Conservation (phyloP, 2,888 invertebrate genomes). For the Lymantria dispar region DNA sequence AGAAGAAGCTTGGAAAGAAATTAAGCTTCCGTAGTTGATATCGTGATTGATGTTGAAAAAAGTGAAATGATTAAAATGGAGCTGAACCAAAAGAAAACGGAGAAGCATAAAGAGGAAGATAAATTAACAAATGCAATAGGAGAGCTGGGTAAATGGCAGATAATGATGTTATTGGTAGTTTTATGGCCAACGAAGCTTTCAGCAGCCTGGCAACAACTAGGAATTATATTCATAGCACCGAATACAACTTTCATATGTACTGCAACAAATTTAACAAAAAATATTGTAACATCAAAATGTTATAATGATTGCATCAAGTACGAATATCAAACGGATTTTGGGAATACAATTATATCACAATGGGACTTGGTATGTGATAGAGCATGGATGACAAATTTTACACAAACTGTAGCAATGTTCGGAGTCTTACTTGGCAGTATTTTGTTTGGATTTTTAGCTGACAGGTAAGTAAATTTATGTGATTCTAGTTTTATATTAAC, state of each 20-base stretch:
- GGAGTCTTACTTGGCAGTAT: conserved; percentile 87
- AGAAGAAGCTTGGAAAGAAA: no score
- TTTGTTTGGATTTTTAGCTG: conserved; percentile 85
- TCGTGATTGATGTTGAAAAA: no score
- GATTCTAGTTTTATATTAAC: no score
- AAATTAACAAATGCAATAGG: conserved; percentile 43
- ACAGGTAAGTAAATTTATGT: conserved; percentile 81
- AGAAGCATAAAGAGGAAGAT: conserved; percentile 22
- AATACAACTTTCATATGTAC: conserved; percentile 76
- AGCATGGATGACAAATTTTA: conserved; percentile 83
- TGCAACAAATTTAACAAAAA: conserved; percentile 40
- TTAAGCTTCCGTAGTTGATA: no score
- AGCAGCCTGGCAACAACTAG: conserved; percentile 86
- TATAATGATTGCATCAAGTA: conserved; percentile 74
- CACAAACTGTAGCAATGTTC: conserved; percentile 86
- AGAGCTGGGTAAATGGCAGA: conserved; percentile 85
- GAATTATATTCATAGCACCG: conserved; percentile 87
- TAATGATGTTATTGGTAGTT: conserved; percentile 78
- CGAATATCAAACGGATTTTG: conserved; percentile 83
- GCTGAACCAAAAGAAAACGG: conserved; percentile 1
- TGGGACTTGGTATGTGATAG: conserved; percentile 86
- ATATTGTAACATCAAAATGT: conserved; percentile 63
- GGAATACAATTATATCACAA: conserved; percentile 86
- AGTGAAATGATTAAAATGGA: conserved; percentile 1
- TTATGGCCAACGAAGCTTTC: conserved; percentile 85